Evolutionary conservation across 2,888 invertebrate species (phyloP).

Genomic region (Arctia plantaginis): DNA sequence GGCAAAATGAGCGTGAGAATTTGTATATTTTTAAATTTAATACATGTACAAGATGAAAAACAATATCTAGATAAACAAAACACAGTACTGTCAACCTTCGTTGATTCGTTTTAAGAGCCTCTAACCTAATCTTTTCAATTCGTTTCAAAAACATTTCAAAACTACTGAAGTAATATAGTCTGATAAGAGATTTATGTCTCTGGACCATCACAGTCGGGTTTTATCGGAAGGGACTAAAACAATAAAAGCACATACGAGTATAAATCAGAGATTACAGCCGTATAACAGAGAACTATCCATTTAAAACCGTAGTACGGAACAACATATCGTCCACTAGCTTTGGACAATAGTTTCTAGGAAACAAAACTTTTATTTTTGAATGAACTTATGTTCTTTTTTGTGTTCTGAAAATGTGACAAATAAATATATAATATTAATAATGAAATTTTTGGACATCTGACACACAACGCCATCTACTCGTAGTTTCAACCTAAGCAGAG

Average conservation of each 20-base stretch:
- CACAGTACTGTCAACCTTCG: neutral
- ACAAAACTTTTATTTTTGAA: neutral
- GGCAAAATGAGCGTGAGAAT: too few species aligned
- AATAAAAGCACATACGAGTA: neutral
- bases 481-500: too few species aligned
- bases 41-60: neutral
- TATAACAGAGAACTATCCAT: neutral
- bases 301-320: neutral
- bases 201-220: constrained; percentile 26
- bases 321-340: neutral
- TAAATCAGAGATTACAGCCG: constrained; percentile 8
- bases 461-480: too few species aligned
- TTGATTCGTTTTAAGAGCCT: neutral
- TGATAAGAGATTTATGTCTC: constrained; percentile 24
- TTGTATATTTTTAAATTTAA: too few species aligned
- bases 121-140: neutral
- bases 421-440: neutral
- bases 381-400: neutral
- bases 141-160: neutral
- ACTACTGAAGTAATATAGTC: neutral
- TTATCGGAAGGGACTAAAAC: constrained; percentile 32
- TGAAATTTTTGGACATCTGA: too few species aligned
- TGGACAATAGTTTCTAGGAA: neutral
- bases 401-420: neutral
- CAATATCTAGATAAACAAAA: neutral